Percentiles rank a stretch among this genome's conserved stretches.
phyloP scores from a whole-genome alignment of 2,888 invertebrate species.

The Onchidella celtica region DNA sequence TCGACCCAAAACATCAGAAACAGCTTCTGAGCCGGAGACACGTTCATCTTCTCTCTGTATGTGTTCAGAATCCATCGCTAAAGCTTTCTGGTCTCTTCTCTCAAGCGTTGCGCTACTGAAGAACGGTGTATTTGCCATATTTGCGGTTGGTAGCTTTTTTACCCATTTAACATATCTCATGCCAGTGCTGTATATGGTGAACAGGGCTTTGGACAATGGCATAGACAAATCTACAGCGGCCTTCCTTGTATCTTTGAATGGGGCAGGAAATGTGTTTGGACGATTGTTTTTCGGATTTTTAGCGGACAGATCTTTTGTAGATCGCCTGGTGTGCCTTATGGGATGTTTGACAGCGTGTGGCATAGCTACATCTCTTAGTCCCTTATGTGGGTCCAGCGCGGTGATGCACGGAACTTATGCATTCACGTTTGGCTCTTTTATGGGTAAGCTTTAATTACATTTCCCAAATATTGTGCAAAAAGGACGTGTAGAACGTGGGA shows the following conservation, averaged over 20 bases:
- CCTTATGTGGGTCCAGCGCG: neutral
- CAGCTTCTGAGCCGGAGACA: no score
- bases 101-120: no score
- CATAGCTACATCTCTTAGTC: neutral
- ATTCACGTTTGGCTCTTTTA: neutral
- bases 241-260: neutral
- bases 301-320: neutral
- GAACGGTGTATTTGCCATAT: no score
- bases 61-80: no score
- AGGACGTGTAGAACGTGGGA: no score
- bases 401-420: neutral
- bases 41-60: no score
- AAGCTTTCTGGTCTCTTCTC: no score
- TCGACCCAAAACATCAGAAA: no score
- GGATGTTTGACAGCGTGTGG: neutral
- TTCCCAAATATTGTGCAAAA: no score
- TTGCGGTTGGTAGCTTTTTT: neutral
- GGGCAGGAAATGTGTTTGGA: neutral
- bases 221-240: conserved; percentile 9
- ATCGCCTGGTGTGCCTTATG: neutral
- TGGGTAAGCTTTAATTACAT: neutral
- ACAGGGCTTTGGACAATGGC: neutral
- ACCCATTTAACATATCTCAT: neutral
- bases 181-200: conserved; percentile 4
- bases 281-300: neutral